These are phyloP conservation scores for Synanthedon formicaeformis DNA, from an alignment of 2,888 invertebrate genomes.

Conservation along the genomic window DNA sequence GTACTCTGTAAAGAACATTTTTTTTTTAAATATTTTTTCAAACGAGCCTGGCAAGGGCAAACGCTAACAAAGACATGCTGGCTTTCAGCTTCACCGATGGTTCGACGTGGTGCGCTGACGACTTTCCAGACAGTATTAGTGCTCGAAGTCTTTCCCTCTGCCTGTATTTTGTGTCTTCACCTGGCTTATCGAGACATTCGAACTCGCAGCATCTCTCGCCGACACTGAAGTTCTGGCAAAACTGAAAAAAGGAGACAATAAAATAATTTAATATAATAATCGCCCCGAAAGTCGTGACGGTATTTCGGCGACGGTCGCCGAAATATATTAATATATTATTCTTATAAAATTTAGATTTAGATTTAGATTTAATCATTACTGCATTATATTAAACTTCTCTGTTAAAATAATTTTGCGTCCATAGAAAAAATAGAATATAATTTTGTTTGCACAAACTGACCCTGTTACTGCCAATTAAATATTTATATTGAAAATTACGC, in stretches of 20 bases:
- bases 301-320: too few species aligned
- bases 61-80: constrained; percentile 45
- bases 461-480: too few species aligned
- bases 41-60: constrained; percentile 52
- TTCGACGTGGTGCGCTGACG: constrained; percentile 43
- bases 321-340: too few species aligned
- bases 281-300: too few species aligned
- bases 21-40: constrained; percentile 19
- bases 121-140: constrained; percentile 72
- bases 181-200: constrained; percentile 84
- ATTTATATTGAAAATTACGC: too few species aligned
- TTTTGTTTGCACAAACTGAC: too few species aligned
- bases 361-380: too few species aligned
- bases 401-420: too few species aligned
- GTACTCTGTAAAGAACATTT: background rate
- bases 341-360: too few species aligned
- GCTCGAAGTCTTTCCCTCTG: constrained; percentile 72
- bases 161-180: constrained; percentile 64
- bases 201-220: constrained; percentile 91
- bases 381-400: too few species aligned
- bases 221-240: constrained; percentile 86
- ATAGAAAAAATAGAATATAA: too few species aligned
- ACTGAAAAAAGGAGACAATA: constrained; percentile 60
- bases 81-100: constrained; percentile 38
- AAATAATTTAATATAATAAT: too few species aligned